Evolutionary conservation across 2,797 vertebrate species (phyloP).

Genomic region (Malacoraja senta): DNA sequence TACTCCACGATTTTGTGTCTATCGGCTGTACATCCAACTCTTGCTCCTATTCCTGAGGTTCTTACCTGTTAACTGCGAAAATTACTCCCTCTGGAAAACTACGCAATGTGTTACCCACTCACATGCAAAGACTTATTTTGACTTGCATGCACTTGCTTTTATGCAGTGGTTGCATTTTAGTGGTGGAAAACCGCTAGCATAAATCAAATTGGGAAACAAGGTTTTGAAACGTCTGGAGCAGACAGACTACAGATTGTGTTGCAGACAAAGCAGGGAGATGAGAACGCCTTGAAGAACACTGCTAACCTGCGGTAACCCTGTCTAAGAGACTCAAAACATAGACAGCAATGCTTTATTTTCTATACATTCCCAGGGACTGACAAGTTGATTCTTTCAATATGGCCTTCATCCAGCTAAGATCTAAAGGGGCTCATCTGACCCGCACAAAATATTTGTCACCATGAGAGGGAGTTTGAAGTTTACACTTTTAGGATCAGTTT

Average conservation of each 20-base stretch:
- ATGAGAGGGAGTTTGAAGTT: background rate
- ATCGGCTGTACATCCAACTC: too few species aligned
- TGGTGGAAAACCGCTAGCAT: background rate
- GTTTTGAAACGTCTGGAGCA: background rate
- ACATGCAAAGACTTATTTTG: background rate
- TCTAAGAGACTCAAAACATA: background rate
- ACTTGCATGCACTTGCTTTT: background rate
- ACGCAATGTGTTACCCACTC: background rate
- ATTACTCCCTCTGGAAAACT: background rate
- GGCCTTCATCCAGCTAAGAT: background rate
- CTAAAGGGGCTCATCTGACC: background rate
- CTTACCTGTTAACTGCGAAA: background rate
- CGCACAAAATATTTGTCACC: background rate
- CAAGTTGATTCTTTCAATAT: constrained; percentile 20
- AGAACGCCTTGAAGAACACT: background rate
- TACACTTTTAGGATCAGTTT: constrained; percentile 3
- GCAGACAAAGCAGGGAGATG: background rate
- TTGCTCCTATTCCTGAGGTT: too few species aligned
- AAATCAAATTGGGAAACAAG: background rate
- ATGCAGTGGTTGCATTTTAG: background rate
- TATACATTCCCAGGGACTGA: background rate
- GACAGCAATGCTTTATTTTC: background rate
- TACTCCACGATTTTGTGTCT: too few species aligned
- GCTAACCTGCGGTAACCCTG: background rate
- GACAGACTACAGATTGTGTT: background rate